phyloP scores from a whole-genome alignment of 2,888 invertebrate species.

The Megamerina dolium region DNA sequence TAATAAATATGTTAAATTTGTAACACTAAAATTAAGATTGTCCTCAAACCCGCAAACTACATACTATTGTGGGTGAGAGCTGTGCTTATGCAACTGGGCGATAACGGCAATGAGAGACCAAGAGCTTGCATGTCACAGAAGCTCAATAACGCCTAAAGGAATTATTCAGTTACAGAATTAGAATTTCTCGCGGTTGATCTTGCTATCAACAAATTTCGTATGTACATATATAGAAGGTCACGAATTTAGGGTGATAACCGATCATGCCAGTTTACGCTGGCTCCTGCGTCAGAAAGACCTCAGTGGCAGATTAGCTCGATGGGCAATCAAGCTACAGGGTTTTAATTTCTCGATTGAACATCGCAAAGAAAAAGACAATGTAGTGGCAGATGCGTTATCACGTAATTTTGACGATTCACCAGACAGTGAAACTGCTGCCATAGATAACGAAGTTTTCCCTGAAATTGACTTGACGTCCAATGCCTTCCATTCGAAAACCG shows the following conservation, averaged over 20 bases:
- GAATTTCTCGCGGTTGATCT: conserved; percentile 20
- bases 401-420: too few species aligned
- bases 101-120: conserved; percentile 9
- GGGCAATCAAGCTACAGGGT: conserved; percentile 12
- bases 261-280: conserved; percentile 30
- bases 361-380: conserved; percentile 10
- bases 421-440: too few species aligned
- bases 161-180: conserved; percentile 17
- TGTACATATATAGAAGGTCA: conserved; percentile 11
- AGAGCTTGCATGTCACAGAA: conserved; percentile 16
- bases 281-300: conserved; percentile 27
- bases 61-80: too few species aligned
- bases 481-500: too few species aligned
- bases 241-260: conserved; percentile 21
- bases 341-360: conserved; percentile 11
- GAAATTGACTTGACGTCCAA: too few species aligned
- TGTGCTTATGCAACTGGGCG: conserved; percentile 13
- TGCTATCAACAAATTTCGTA: conserved; percentile 15
- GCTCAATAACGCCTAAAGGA: conserved; percentile 14
- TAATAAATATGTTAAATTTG: too few species aligned
- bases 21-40: too few species aligned
- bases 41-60: too few species aligned
- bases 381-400: conserved; percentile 12
- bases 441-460: too few species aligned
- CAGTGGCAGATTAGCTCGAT: conserved; percentile 27